phyloP scores from a whole-genome alignment of 2,113 vertebrate species.

The Leuciscus idus region DNA sequence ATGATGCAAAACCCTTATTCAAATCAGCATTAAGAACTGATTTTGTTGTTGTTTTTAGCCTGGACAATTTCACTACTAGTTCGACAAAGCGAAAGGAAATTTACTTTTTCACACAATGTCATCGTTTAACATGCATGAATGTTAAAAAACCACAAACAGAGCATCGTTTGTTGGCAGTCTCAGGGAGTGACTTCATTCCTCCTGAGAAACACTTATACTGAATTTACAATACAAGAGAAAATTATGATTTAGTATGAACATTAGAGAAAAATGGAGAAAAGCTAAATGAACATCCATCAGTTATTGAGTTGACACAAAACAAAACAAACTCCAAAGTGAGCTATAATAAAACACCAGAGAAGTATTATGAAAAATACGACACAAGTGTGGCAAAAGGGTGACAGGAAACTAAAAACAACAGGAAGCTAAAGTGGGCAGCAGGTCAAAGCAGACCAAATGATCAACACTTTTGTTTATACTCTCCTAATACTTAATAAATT shows the following conservation, averaged over 20 bases:
- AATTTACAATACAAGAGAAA: not conserved
- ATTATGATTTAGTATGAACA: not conserved
- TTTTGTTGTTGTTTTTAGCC: not conserved
- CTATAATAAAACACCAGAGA: not conserved
- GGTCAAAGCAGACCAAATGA: not conserved
- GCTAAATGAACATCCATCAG: not conserved
- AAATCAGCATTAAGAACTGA: not conserved
- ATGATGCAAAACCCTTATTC: not conserved
- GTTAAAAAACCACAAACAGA: slow-evolving; percentile 2
- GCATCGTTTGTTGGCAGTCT: not conserved
- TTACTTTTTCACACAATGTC: not conserved
- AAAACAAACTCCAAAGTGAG: not conserved
- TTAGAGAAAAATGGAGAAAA: not conserved
- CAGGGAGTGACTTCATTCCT: not conserved
- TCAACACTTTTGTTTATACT: not conserved
- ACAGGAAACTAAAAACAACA: slow-evolving; percentile 1
- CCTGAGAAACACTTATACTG: not conserved
- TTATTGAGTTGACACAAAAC: not conserved
- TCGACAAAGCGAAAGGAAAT: not conserved
- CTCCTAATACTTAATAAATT: not conserved
- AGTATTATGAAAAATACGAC: not conserved
- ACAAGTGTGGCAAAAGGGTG: not conserved
- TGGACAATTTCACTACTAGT: not conserved
- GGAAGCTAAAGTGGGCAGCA: slow-evolving; percentile 13
- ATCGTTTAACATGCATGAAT: not conserved